Base-by-base conservation (phyloP, 2,113 vertebrate species). In the Salvator merianae region DNA sequence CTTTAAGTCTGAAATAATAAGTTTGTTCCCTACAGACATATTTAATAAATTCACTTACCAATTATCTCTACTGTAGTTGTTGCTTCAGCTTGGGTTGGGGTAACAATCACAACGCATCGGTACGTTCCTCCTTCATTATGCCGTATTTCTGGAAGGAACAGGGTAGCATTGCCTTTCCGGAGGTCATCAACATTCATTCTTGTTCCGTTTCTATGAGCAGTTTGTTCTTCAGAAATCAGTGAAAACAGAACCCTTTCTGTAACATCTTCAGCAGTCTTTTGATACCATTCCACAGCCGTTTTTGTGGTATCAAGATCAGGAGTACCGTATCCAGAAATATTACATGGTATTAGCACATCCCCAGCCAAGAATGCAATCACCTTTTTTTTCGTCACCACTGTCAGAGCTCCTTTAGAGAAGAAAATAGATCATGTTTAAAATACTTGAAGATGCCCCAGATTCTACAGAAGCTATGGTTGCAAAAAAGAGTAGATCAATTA, bases 81-180 rank as follows among this genome's bases (percentile, higher is more conserved):
- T 89, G 43, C 73, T 62, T 79, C 26, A 74, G 20, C 79, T 83
- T 43, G n/a, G 22, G 65, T 26, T 40, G 83, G 80, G 36, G 18
- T 43, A 71, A 63, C 32, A 43, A 0, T 32, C 28, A 92, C 69
- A 34, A 50, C 30, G 8, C 72, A 79, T 47, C 36, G 83, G 2
- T 53, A 84, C 53, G n/a, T 80, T 66, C 77, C 81, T 7, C 38
- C 88, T 84, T 93, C 34, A 2, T 84, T 53, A 77, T 85, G 5
- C 65, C 92, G 78, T 69, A 81, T 66, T 20, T 91, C 47, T 40
- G 53, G 24, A 65, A 93, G 59, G 65, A 83, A 65, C 32, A 89
- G 75, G 26, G 65, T 14, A 55, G 68, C 38, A 4, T 43, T 89
- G 74, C 78, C 76, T 77, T 59, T 84, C 78, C 32, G 43, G 40